A percentile compares a stretch with the other conserved stretches of the same genome.
phyloP scores from a whole-genome alignment of 1,140 invertebrate species.

The Drosophila ironensis region DNA sequence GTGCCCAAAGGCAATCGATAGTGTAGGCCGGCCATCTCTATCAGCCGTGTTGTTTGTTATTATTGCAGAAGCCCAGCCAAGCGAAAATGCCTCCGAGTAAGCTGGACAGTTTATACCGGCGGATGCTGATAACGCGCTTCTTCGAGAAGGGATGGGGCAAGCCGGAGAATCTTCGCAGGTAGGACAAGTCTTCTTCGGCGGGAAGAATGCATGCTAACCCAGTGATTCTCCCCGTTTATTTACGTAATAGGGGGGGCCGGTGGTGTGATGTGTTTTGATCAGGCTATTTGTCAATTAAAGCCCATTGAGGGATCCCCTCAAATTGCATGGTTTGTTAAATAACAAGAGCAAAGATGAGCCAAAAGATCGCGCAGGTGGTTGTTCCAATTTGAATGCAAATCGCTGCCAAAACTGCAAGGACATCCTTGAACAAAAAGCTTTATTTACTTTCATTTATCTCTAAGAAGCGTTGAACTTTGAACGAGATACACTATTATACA shows the following conservation, averaged over 20 bases:
- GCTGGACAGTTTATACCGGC: slow-evolving; percentile 94
- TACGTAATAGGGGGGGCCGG: slow-evolving; percentile 30
- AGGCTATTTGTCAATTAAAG: too few relatives aligned
- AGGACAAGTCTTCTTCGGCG: slow-evolving; percentile 41
- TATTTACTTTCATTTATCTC: too few relatives aligned
- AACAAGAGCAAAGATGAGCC: too few relatives aligned
- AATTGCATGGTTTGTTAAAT: too few relatives aligned
- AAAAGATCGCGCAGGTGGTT: too few relatives aligned
- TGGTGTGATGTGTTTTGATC: too few relatives aligned
- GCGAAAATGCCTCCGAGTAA: slow-evolving; percentile 87
- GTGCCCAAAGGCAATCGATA: slow-evolving; percentile 10
- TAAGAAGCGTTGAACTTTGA: too few relatives aligned
- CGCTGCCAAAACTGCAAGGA: too few relatives aligned
- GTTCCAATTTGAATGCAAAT: too few relatives aligned
- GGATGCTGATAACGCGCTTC: slow-evolving; percentile 94
- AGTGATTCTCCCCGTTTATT: slow-evolving; percentile 1
- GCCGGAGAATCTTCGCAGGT: slow-evolving; percentile 95
- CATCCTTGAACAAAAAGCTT: too few relatives aligned
- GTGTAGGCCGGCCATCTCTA: slow-evolving; percentile 22
- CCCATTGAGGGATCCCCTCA: too few relatives aligned
- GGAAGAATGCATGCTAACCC: not conserved
- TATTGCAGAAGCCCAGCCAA: slow-evolving; percentile 17
- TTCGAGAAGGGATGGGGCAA: slow-evolving; percentile 98
- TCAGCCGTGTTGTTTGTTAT: slow-evolving; percentile 26
- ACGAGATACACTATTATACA: too few relatives aligned